phyloP scores from a whole-genome alignment of 2,888 invertebrate species.

The Mellilla xanthometata region DNA sequence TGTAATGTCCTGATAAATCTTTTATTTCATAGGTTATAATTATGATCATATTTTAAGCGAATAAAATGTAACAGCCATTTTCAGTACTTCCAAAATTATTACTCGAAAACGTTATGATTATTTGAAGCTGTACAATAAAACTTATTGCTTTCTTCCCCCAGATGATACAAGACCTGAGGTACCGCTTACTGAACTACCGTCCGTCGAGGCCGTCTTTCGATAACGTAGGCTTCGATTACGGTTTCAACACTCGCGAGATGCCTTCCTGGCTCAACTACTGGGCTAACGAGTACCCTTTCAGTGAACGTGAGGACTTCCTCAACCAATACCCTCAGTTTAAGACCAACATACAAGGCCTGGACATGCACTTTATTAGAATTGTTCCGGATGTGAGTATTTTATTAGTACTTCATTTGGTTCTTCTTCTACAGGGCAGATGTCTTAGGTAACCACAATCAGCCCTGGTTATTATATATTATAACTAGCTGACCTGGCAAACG shows the following conservation, averaged over 20 bases:
- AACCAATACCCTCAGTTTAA: slow-evolving; percentile 30
- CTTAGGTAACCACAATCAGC: too few species aligned
- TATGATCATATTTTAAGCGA: too few species aligned
- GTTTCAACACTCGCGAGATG: slow-evolving; percentile 25
- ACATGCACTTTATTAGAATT: slow-evolving; percentile 25
- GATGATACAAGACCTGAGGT: background rate
- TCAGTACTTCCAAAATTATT: too few species aligned
- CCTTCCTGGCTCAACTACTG: slow-evolving; percentile 26
- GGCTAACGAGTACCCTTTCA: slow-evolving; percentile 25
- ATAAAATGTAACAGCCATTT: too few species aligned
- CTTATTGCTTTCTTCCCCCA: background rate
- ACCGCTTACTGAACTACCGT: slow-evolving; percentile 3
- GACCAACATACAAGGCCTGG: slow-evolving; percentile 29
- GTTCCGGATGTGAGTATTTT: slow-evolving; percentile 7
- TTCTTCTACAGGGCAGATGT: too few species aligned
- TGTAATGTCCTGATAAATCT: too few species aligned
- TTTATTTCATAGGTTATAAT: too few species aligned
- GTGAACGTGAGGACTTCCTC: slow-evolving; percentile 18
- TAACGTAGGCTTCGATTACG: slow-evolving; percentile 19
- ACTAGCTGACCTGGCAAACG: too few species aligned
- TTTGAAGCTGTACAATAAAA: too few species aligned
- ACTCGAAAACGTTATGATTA: too few species aligned
- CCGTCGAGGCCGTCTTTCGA: slow-evolving; percentile 12
- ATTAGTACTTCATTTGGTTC: too few species aligned
- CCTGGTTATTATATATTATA: too few species aligned